phyloP scores from a whole-genome alignment of 2,113 vertebrate species.

The Podilymbus podiceps region DNA sequence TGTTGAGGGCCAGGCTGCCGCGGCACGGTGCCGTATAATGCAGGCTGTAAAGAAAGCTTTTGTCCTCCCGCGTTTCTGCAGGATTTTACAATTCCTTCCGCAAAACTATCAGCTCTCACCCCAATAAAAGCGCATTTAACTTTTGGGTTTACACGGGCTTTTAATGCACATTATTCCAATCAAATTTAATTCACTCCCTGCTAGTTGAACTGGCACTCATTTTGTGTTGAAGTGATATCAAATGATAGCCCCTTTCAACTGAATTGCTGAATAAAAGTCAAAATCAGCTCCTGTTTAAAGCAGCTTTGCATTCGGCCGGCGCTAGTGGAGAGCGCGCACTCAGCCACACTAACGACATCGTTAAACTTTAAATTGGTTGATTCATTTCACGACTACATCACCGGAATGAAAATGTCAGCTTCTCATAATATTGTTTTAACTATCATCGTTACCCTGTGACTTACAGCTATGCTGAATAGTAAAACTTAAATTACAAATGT shows the following conservation, averaged over 20 bases:
- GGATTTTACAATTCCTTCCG: background rate
- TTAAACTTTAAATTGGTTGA: background rate
- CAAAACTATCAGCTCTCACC: background rate
- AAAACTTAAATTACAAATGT: background rate
- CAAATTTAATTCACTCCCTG: slow-evolving; percentile 28
- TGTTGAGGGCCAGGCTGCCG: background rate
- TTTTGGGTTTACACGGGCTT: background rate
- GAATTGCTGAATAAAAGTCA: background rate
- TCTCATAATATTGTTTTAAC: background rate
- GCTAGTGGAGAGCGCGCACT: background rate
- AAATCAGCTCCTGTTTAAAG: background rate
- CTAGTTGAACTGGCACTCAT: slow-evolving; percentile 16
- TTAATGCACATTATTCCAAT: background rate
- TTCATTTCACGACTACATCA: background rate
- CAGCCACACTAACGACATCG: background rate
- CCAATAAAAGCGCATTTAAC: background rate
- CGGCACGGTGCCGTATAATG: accelerated
- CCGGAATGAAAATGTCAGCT: background rate
- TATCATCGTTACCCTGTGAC: background rate
- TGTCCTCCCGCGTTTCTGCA: background rate
- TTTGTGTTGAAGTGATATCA: background rate
- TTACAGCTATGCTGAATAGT: background rate
- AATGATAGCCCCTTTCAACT: background rate
- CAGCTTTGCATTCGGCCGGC: background rate
- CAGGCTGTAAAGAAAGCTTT: background rate